Evolutionary conservation across 1,140 invertebrate genomes (phyloP), one percentile per base, ranked within the genome.

Genomic region (Mercenaria mercenaria): DNA sequence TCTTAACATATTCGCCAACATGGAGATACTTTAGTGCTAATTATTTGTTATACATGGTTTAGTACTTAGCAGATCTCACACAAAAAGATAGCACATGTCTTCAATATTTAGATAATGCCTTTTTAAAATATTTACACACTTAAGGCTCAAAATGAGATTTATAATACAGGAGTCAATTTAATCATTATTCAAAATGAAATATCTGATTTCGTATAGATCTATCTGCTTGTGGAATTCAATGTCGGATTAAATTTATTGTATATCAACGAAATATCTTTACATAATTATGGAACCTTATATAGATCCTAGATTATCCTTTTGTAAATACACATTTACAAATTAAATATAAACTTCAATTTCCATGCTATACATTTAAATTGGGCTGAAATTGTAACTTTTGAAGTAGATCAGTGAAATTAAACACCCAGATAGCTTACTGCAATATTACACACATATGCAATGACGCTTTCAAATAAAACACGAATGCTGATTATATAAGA

Each of bases 1-100:
- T 39, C 37, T 23, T 29, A 29, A 37, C 26, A 32, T 39, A 15
- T 13, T 23, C 23, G 76, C 47, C 56, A 79, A 79, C 76, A 79
- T 56, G 15, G 47, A 77, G 37, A 1, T 50, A 50, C 13, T 59
- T 79, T 56, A 56, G 76, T 79, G 76, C 29, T 79, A 79, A 79
- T 79, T 56, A 79, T 79, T 50, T 52, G 76, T 32, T 29, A 79
- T 6, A 34, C 47, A 79, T 56, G 76, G n/a, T 79, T 79, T 50
- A 79, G 50, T 72, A 72, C 67, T 72, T 72, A 20, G 3, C 11
- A 72, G 67, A 72, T 72, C 67, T 18, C 23, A 6, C 15, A 72
- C 67, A 72, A 72, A 41, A 0, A 72, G 67, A 72, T 72, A 72
- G 37, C 67, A 39, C 34, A 72, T 23, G 67, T 72, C 23, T 72